Conservation (phyloP, 2,113 vertebrate species). For the Actinemys pallida region DNA sequence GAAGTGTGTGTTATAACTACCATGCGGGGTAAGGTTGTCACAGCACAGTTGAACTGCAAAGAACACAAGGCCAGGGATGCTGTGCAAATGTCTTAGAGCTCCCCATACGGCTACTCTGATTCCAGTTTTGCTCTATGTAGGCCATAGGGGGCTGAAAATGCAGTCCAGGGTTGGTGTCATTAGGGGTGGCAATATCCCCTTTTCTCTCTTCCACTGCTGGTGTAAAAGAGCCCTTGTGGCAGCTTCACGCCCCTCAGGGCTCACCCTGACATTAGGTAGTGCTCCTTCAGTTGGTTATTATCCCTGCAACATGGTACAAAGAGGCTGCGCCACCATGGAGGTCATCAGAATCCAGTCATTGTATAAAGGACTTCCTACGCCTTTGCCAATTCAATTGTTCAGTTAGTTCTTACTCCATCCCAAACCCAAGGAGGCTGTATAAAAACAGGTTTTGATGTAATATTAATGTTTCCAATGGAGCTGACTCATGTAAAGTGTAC, state of each 20-base stretch:
- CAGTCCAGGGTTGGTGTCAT: not conserved
- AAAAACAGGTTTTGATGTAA: not conserved
- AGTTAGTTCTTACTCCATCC: not conserved
- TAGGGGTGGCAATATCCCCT: not conserved
- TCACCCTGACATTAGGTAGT: not conserved
- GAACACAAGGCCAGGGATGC: rapidly evolving
- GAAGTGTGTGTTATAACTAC: not conserved
- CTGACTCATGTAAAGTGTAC: not conserved
- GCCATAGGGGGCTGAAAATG: not conserved
- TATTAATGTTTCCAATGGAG: not conserved
- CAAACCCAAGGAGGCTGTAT: not conserved
- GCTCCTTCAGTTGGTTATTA: not conserved
- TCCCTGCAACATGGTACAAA: not conserved
- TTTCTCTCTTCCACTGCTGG: not conserved
- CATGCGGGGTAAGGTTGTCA: rapidly evolving
- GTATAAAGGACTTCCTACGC: not conserved
- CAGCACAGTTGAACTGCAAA: not conserved
- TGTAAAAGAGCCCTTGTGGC: not conserved
- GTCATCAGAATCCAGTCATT: not conserved
- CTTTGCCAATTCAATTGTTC: not conserved
- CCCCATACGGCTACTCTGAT: not conserved
- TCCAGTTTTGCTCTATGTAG: not conserved
- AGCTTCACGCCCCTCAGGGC: not conserved
- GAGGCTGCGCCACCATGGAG: not conserved
- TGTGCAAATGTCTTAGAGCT: rapidly evolving